Evolutionary conservation across 2,888 invertebrate species (phyloP).

Genomic region (Microchrysa polita): DNA sequence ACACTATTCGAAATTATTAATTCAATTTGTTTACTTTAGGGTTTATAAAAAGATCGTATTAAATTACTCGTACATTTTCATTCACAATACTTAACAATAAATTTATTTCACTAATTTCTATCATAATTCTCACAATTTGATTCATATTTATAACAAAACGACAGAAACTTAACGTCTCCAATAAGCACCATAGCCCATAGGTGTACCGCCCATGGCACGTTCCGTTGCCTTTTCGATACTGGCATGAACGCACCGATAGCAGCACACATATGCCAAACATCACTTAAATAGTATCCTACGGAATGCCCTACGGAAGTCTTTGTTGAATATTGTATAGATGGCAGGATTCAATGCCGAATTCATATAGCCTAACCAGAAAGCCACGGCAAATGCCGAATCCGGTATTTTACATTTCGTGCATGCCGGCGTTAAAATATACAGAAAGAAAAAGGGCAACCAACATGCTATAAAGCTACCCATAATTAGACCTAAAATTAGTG

Average conservation of each 20-base stretch:
- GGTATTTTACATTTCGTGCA: slow-evolving; percentile 81
- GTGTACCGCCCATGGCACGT: slow-evolving; percentile 66
- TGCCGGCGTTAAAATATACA: slow-evolving; percentile 87
- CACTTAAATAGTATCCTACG: slow-evolving; percentile 95
- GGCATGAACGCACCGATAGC: slow-evolving; percentile 75
- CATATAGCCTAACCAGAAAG: slow-evolving; percentile 97
- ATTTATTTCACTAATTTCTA: neutral
- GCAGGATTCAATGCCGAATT: slow-evolving; percentile 96
- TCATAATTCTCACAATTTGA: too few relatives aligned
- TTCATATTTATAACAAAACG: slow-evolving; percentile 4
- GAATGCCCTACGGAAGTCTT: slow-evolving; percentile 96
- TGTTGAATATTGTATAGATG: slow-evolving; percentile 97
- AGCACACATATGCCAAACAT: slow-evolving; percentile 88
- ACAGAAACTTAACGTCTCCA: slow-evolving; percentile 50
- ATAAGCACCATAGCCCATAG: slow-evolving; percentile 64
- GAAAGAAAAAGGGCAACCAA: slow-evolving; percentile 97
- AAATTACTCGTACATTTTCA: slow-evolving; percentile 5
- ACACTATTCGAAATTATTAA: too few relatives aligned
- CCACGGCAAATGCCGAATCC: slow-evolving; percentile 86
- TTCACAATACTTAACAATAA: slow-evolving; percentile 1
- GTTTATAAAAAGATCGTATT: slow-evolving; percentile 2
- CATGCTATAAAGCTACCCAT: slow-evolving; percentile 99
- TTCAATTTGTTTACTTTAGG: too few relatives aligned
- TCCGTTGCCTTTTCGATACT: slow-evolving; percentile 65
- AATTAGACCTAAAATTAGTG: slow-evolving; percentile 94